A percentile compares a stretch with the other conserved stretches of the same genome.
These are phyloP conservation scores for Colossoma macropomum DNA, from an alignment of 2,113 vertebrate genomes.

Conservation along the genomic window DNA sequence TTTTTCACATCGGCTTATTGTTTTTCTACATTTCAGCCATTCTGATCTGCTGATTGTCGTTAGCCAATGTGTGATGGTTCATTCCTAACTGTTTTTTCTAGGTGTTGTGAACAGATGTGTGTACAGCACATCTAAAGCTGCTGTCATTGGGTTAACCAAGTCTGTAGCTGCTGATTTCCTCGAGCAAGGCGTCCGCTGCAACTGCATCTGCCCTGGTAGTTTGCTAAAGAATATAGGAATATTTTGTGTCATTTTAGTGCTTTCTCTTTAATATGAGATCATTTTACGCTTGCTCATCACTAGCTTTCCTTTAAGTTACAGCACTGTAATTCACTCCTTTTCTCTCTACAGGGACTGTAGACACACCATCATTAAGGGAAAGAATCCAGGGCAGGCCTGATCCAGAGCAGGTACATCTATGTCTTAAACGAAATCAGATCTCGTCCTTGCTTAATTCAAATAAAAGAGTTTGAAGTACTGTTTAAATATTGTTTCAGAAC, in stretches of 20 bases:
- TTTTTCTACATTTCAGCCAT: conserved; percentile 17
- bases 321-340: neutral
- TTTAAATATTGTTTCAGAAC: too few species aligned
- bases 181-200: conserved; percentile 91
- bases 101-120: conserved; percentile 90
- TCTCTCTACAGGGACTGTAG: conserved; percentile 84
- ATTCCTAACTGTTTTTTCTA: conserved; percentile 55
- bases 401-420: conserved; percentile 84
- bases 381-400: conserved; percentile 87
- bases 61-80: neutral
- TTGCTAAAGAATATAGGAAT: neutral
- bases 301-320: too few species aligned
- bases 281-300: neutral
- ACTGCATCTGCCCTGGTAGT: conserved; percentile 94
- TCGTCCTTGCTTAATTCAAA: too few species aligned
- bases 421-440: too few species aligned
- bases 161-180: conserved; percentile 93
- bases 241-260: neutral
- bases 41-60: conserved; percentile 25
- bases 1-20: neutral
- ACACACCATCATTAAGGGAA: conserved; percentile 89
- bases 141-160: conserved; percentile 93
- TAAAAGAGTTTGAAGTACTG: too few species aligned
- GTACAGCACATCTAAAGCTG: conserved; percentile 92
- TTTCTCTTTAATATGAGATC: neutral